phyloP scores from a whole-genome alignment of 2,113 vertebrate species.

The Hippocampus guttulatus region DNA sequence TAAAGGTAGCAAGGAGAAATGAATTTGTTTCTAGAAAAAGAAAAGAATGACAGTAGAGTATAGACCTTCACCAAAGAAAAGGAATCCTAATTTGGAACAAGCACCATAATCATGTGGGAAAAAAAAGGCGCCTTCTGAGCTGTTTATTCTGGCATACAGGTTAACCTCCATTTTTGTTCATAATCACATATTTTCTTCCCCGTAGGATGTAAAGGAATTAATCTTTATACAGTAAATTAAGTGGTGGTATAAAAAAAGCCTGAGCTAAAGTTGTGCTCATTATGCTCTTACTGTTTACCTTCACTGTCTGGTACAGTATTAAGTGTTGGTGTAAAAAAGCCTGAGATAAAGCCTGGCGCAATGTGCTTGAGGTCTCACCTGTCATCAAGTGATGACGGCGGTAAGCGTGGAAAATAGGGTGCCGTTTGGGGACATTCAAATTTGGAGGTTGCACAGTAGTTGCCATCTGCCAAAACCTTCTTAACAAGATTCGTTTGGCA shows the following conservation, averaged over 20 bases:
- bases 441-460: no score
- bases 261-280: no score
- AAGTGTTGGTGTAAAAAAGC: no score
- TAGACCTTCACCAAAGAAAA: background rate
- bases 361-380: no score
- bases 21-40: background rate
- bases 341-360: no score
- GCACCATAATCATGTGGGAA: conserved; percentile 6
- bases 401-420: no score
- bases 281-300: no score
- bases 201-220: background rate
- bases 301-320: no score
- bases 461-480: no score
- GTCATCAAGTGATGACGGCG: background rate
- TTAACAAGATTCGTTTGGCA: no score
- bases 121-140: background rate
- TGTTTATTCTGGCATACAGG: background rate
- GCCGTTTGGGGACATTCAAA: no score
- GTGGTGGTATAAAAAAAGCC: no score
- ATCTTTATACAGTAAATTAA: background rate
- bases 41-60: background rate
- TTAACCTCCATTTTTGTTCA: background rate
- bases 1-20: conserved; percentile 76
- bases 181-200: background rate
- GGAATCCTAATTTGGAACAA: background rate